Evolutionary conservation across 1,140 invertebrate species (phyloP).

Genomic region (Trichomalopsis sarcophagae): DNA sequence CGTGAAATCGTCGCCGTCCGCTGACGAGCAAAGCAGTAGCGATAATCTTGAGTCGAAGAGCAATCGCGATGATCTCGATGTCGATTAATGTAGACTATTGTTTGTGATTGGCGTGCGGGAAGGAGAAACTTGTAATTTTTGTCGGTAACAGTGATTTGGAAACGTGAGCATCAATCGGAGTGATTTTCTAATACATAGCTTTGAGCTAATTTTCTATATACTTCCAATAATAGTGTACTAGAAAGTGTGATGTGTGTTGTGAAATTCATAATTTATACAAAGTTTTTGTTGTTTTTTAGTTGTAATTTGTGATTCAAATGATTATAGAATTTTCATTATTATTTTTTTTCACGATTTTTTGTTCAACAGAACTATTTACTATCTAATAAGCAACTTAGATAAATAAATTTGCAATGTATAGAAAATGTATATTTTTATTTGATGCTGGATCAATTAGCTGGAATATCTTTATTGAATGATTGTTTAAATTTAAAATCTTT

Average conservation of each 20-base stretch:
- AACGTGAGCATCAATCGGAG: slow-evolving; percentile 25
- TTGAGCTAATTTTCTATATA: slow-evolving; percentile 11
- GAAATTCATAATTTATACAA: not conserved
- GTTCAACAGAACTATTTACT: not conserved
- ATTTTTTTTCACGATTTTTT: not conserved
- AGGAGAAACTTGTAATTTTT: slow-evolving; percentile 35
- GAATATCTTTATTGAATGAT: not conserved
- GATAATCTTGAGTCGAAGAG: slow-evolving; percentile 26
- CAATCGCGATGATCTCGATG: slow-evolving; percentile 47
- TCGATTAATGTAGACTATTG: slow-evolving; percentile 39
- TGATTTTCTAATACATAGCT: not conserved
- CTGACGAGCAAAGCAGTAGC: slow-evolving; percentile 24
- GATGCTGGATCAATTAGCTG: slow-evolving; percentile 51
- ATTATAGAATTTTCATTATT: not conserved
- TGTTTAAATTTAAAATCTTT: slow-evolving; percentile 25
- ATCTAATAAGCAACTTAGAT: not conserved
- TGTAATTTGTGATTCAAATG: not conserved
- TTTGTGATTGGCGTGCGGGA: slow-evolving; percentile 15
- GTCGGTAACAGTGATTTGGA: slow-evolving; percentile 15
- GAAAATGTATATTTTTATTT: slow-evolving; percentile 47
- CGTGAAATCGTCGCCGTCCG: slow-evolving; percentile 42
- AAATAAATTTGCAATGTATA: not conserved
- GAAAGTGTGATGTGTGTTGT: slow-evolving; percentile 8
- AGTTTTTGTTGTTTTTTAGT: not conserved
- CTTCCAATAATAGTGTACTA: slow-evolving; percentile 5